A percentile compares a stretch with the other conserved stretches of the same genome.
Evolutionary conservation across 2,113 vertebrate species (phyloP).

Genomic region (Gambusia holbrooki): DNA sequence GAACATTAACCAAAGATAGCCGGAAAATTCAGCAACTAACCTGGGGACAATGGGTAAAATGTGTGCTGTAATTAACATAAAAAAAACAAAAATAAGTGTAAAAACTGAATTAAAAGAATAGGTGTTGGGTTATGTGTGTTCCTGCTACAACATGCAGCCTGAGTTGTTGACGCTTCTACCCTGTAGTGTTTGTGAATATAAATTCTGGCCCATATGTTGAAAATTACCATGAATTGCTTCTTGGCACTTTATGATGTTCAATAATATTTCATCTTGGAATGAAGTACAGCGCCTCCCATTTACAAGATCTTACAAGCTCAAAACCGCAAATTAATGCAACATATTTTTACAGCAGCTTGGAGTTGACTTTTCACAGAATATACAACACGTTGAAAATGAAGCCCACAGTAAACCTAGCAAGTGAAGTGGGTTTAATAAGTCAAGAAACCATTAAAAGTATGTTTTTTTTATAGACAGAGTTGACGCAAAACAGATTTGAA

Average conservation of each 20-base stretch:
- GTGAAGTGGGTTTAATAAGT: neutral
- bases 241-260: neutral
- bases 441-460: neutral
- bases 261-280: neutral
- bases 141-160: conserved; percentile 1
- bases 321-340: neutral
- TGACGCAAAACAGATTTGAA: neutral
- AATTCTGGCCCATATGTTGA: conserved; percentile 11
- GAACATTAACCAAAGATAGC: too few species aligned
- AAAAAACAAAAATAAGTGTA: neutral
- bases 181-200: conserved; percentile 4
- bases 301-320: neutral
- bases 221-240: neutral
- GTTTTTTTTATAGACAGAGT: neutral
- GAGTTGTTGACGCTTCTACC: conserved; percentile 12
- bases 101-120: conserved; percentile 1
- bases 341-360: neutral
- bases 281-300: neutral
- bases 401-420: neutral
- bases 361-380: neutral
- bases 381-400: neutral
- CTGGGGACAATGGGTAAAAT: too few species aligned
- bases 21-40: too few species aligned
- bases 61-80: neutral
- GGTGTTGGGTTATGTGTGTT: neutral